phyloP scores from a whole-genome alignment of 2,113 vertebrate genomes.

The Murina feae region DNA sequence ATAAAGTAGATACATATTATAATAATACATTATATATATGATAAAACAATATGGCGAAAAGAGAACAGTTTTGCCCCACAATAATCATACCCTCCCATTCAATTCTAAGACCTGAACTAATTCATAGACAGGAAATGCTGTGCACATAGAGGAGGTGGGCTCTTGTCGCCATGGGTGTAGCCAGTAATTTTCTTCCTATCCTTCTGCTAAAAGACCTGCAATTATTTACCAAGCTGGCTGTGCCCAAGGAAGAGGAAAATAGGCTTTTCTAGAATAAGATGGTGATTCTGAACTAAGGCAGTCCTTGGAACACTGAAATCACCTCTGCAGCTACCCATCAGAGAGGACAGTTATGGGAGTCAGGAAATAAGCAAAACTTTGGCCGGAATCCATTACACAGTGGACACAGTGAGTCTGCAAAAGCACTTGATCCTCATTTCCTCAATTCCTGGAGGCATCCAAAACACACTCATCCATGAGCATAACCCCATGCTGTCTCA shows the following conservation, averaged over 20 bases:
- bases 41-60: neutral
- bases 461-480: neutral
- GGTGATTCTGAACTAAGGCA: neutral
- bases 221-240: neutral
- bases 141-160: neutral
- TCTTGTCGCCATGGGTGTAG: neutral
- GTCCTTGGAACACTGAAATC: neutral
- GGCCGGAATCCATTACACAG: neutral
- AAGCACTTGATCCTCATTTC: neutral
- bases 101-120: neutral
- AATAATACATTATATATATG: neutral
- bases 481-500: neutral
- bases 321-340: neutral
- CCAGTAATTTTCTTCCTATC: neutral
- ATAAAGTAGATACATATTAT: neutral
- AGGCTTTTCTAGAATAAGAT: neutral
- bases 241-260: neutral
- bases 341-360: neutral
- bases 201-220: neutral
- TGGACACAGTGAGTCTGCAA: neutral
- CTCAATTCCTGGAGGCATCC: neutral
- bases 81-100: neutral
- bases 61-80: neutral
- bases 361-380: neutral
- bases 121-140: neutral